Conservation (phyloP, 2,888 invertebrate species). For the Leptopterna dolabrata region DNA sequence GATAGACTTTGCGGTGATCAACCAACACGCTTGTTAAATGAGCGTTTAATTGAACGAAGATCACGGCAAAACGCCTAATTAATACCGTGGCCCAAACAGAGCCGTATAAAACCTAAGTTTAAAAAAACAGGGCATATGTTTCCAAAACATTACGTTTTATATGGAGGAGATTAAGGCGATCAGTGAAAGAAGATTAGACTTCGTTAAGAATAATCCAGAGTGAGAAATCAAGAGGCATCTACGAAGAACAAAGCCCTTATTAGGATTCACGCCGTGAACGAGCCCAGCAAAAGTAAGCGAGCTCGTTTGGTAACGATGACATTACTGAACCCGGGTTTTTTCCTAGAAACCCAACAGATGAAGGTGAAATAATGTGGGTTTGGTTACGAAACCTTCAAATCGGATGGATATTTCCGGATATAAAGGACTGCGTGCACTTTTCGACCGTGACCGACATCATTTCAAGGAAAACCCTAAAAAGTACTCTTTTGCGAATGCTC, state of each 20-base stretch:
- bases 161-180: slow-evolving; percentile 33
- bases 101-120: not conserved
- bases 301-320: not conserved
- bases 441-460: too few relatives aligned
- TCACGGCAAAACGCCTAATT: not conserved
- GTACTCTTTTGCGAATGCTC: too few relatives aligned
- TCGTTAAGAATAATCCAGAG: slow-evolving; percentile 36
- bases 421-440: too few relatives aligned
- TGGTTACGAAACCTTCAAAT: too few relatives aligned
- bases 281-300: not conserved
- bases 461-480: too few relatives aligned
- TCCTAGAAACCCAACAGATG: not conserved
- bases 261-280: slow-evolving; percentile 24
- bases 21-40: too few relatives aligned
- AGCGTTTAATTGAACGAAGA: too few relatives aligned
- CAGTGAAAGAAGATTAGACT: slow-evolving; percentile 36
- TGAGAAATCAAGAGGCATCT: slow-evolving; percentile 30
- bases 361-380: too few relatives aligned
- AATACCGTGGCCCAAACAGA: not conserved
- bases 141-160: slow-evolving; percentile 21
- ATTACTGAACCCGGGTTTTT: not conserved
- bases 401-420: too few relatives aligned
- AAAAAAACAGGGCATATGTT: not conserved
- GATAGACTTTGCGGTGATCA: too few relatives aligned
- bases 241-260: slow-evolving; percentile 30